Base-by-base conservation (phyloP, 1,140 invertebrate genomes). In the Trichonephila inaurata region DNA sequence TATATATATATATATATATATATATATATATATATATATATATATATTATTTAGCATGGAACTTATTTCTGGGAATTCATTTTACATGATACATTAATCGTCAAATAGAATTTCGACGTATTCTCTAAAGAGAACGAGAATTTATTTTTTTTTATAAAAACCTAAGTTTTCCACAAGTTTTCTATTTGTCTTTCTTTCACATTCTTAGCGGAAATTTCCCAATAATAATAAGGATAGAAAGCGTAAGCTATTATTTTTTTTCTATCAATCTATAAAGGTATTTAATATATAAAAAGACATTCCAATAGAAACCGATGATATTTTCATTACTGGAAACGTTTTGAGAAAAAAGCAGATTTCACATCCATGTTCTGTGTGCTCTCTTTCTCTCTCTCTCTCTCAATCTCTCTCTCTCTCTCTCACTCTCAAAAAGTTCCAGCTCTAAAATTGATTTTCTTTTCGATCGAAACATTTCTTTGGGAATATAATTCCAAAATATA, bases 281-380 rank as follows among this genome's bases (percentile, higher is more conserved):
- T 77, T 77, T 77, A 77, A 77, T 77, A 14, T 33, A 40, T 77
- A 77, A 77, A 69, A 40, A 6, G 72, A 77, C 33, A 33, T 40
- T 40, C 33, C 66, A n/a, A n/a, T 7, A 18, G 33, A 77, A 77
- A 16, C 72, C 72, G 16, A 18, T 77, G 72, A 77, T 77, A 77
- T 77, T 77, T 77, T 77, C 72, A 77, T 77, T 77, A 77, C 72
- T 33, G 18, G 72, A 77, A 77, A 77, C 12, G 72, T 33, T 77
- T 77, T 18, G 33, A 1, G 14, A 24, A 6, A 77, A 40, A 77
- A 33, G 28, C 18, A 77, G 33, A 40, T 33, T 33, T 77, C 28
- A 64, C 33, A 19, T 33, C 7, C 28, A 33, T 33, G 28, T 2
- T 77, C 24, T 16, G 18, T 1, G 0, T 28, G 28, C 28, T 18